phyloP scores from a whole-genome alignment of 2,888 invertebrate genomes.

The Ryuthela nishihirai region DNA sequence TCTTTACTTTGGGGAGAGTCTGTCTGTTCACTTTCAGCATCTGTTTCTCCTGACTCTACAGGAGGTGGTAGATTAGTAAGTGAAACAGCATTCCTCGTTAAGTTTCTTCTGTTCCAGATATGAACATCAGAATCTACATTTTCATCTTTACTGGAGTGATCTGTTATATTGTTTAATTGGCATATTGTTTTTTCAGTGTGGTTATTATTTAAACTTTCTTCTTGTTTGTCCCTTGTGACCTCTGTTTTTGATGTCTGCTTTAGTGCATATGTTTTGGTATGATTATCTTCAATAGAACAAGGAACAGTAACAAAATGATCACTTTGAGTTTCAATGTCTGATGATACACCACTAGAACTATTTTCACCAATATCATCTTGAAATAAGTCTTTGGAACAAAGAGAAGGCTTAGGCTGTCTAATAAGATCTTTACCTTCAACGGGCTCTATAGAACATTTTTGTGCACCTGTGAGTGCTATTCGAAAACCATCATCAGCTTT shows the following conservation, averaged over 20 bases:
- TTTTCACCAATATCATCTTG: conserved; percentile 15
- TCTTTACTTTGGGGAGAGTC: no score
- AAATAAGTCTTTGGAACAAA: conserved; percentile 2
- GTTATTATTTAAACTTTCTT: background rate
- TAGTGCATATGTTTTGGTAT: no score
- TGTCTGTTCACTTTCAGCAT: background rate
- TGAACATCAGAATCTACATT: background rate
- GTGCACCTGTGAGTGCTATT: conserved; percentile 34
- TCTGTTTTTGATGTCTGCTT: no score
- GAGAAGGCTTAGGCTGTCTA: background rate
- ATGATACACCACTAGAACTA: conserved; percentile 15
- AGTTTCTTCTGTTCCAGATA: background rate
- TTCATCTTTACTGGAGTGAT: background rate
- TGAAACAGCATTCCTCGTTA: background rate
- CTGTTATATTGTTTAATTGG: no score
- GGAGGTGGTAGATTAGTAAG: background rate
- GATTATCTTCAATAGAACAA: conserved; percentile 21
- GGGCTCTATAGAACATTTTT: conserved; percentile 22
- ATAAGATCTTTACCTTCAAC: conserved; percentile 2
- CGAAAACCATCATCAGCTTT: conserved; percentile 14
- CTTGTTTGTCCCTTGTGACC: background rate
- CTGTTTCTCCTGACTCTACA: background rate
- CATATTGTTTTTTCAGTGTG: background rate
- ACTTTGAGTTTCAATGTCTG: conserved; percentile 16
- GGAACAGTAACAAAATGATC: conserved; percentile 8